Evolutionary conservation across 1,140 invertebrate genomes (phyloP).

Genomic region (Lasaia peninsularis): DNA sequence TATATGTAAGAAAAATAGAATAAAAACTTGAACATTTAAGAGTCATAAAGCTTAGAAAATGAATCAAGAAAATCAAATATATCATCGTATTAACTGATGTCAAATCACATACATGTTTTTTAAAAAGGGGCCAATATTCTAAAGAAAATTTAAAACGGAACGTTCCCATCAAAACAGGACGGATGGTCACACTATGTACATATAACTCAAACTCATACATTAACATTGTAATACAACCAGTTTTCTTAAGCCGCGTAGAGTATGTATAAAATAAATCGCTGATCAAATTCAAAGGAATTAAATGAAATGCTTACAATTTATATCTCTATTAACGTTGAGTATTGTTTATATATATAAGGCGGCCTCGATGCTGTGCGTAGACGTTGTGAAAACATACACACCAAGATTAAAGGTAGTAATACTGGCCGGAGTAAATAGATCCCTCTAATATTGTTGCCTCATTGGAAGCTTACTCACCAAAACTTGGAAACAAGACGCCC

Average conservation of each 20-base stretch:
- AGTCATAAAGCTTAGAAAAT: too few relatives aligned
- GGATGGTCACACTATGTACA: too few relatives aligned
- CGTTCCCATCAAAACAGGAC: too few relatives aligned
- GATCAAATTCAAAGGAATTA: constrained; percentile 64
- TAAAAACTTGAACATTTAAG: too few relatives aligned
- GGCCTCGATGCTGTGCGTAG: constrained; percentile 48
- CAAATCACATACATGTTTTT: too few relatives aligned
- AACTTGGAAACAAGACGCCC: constrained; percentile 11
- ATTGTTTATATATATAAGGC: constrained; percentile 64
- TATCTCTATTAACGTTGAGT: constrained; percentile 72
- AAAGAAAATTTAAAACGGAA: too few relatives aligned
- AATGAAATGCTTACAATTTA: constrained; percentile 65
- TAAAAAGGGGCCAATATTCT: too few relatives aligned
- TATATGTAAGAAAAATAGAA: too few relatives aligned
- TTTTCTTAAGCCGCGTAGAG: background rate
- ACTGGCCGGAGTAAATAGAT: constrained; percentile 2
- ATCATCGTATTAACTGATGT: too few relatives aligned
- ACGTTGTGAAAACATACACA: constrained; percentile 64
- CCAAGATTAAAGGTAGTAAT: constrained; percentile 58
- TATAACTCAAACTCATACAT: background rate
- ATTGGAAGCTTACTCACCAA: background rate
- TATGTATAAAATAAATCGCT: constrained; percentile 17
- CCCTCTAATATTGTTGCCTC: constrained; percentile 8
- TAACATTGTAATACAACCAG: background rate
- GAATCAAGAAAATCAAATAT: too few relatives aligned